Base-by-base conservation (phyloP, 2,797 vertebrate species). In the Enteromius trimaculatus region DNA sequence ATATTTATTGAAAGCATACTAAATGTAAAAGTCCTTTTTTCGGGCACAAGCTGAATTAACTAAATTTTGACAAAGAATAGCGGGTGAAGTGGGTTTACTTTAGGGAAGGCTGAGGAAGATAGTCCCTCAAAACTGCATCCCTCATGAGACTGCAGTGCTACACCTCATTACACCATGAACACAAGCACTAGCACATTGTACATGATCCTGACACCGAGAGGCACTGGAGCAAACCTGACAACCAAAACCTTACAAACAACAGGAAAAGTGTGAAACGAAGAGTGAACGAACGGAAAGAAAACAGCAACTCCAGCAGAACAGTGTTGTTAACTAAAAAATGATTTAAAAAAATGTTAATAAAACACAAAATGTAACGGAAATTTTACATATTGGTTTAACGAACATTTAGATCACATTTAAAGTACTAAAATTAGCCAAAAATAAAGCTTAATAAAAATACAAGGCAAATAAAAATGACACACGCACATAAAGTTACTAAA, bases 281-380 rank as follows among this genome's bases (percentile, higher is more conserved):
- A 49, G 16, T 82, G 69, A 81, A 80, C 87, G 87, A 83, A 72
- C 53, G 79, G 81, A 82, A 47, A 49, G 55, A 55, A 71, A 13
- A 17, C 29, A 58, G 11, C 26, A 74, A 53, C 29, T 21, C 2
- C 26, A 21, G 29, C 10, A 74, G 17, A 53, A 34, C 9, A 72
- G 5, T 51, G 8, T 31, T 51, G 2, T 49, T 71, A 23, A 39
- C 37, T 39, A 39, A 39, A 39, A 53, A 53, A 53, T 53, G 2
- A 55, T n/a, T 53, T 6, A 3, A 55, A 55, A 55, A 8, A 1
- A 9, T 8, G 19, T 19, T 53, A 49, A 49, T 49, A 47, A 16
- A 17, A 29, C 29, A 29, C 29, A 49, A 49, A 49, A 49, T 6
- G 16, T 49, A 49, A 17, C 6, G 14, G 19, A 21, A 1, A 21